Percentiles rank a stretch among this genome's conserved stretches.
Evolutionary conservation across 2,797 vertebrate genomes (phyloP).

Genomic region (Melanogrammus aeglefinus): DNA sequence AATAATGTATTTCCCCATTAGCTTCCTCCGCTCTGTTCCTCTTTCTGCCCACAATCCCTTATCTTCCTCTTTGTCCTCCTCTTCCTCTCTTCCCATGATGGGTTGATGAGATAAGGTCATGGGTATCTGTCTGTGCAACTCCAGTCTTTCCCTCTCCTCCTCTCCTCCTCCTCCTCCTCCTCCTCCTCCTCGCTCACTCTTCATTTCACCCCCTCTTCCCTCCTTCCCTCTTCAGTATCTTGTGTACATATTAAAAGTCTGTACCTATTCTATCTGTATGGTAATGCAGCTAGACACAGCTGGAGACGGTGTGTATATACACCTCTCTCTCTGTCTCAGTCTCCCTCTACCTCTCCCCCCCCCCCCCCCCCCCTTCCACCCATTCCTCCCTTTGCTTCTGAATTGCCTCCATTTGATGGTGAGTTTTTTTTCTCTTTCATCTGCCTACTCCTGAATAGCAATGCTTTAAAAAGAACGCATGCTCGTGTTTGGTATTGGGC

Average conservation of each 20-base stretch:
- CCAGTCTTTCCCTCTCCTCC: slow-evolving; percentile 46
- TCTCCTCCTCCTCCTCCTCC: slow-evolving; percentile 29
- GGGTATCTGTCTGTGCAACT: slow-evolving; percentile 62
- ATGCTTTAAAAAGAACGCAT: slow-evolving; percentile 33
- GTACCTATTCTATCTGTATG: slow-evolving; percentile 99
- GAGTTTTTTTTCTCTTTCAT: slow-evolving; percentile 42
- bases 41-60: neutral
- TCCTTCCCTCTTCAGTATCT: slow-evolving; percentile 50
- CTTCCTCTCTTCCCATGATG: slow-evolving; percentile 28
- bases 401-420: slow-evolving; percentile 46
- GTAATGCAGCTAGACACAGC: slow-evolving; percentile 83
- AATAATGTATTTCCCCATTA: slow-evolving; percentile 21
- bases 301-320: slow-evolving; percentile 59
- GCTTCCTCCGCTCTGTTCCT: slow-evolving; percentile 24
- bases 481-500: slow-evolving; percentile 37
- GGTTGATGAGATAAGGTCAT: slow-evolving; percentile 63
- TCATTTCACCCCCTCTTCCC: slow-evolving; percentile 65
- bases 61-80: slow-evolving; percentile 15
- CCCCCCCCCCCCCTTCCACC: slow-evolving; percentile 68
- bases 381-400: slow-evolving; percentile 30
- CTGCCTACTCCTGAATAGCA: slow-evolving; percentile 35
- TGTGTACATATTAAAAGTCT: slow-evolving; percentile 94
- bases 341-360: slow-evolving; percentile 48
- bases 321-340: slow-evolving; percentile 52
- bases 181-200: slow-evolving; percentile 33